Evolutionary conservation across 2,113 vertebrate species (phyloP), one percentile per base, ranked within the genome.

Genomic region (Phoxinus phoxinus): DNA sequence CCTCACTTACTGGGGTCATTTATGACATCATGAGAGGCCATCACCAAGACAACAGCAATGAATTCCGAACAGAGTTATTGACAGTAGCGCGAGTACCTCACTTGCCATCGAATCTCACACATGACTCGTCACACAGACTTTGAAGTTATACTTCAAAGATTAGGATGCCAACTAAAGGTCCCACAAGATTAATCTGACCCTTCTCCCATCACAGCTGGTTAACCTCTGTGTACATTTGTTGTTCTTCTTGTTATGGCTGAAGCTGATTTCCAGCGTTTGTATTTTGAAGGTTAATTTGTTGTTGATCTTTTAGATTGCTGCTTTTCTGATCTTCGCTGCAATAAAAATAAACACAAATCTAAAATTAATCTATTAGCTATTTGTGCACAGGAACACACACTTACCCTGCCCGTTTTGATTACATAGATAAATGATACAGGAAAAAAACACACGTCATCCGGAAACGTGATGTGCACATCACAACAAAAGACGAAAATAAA

Each of bases 11-110:
- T 27, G 71, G 53, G 81, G 63, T 69, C 25, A 77, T 67, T 35
- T 23, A 75, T 80, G 81, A 84, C 48, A 37, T 85, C 41, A 67
- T 11, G 80, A 41, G 46, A 81, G 41, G 25, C 21, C 80, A 15
- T 86, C 79, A 74, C 84, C 58, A 48, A 65, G 80, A 78, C 69
- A 46, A 89, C 76, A 12, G 35, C 48, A 63, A 71, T 85, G 80
- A 76, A 89, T 86, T 51, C 72, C 30, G 51, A 59, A 79, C 63
- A 67, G 25, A 81, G 30, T 41, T 44, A 81, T 69, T 86, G 77
- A 85, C 79, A 48, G 71, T 76, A 84, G 35, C 56, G 53, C 82
- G 59, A 41, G 56, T 35, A 21, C 61, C 19, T 46, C 41, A 21
- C 63, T 81, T 51, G 27, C 37, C 27, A 8, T 27, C 65, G 59